A percentile compares a stretch with the other conserved stretches of the same genome.
Conservation (phyloP, 2,113 vertebrate species). For the Xenopus laevis region DNA sequence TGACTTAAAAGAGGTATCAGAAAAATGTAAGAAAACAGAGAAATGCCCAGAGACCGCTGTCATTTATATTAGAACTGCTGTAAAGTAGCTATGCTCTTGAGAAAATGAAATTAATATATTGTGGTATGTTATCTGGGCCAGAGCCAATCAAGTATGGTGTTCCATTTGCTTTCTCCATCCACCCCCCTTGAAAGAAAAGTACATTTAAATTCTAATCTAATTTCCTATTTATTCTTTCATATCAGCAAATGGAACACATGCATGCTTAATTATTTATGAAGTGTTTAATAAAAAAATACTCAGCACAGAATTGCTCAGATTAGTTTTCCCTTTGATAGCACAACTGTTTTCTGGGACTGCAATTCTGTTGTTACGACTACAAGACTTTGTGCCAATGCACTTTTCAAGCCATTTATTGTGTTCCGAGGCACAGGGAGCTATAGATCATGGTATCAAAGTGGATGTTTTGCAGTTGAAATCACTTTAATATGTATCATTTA, state of each 20-base stretch:
- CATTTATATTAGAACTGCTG: too few species aligned
- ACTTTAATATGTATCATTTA: slow-evolving; percentile 22
- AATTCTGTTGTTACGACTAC: neutral
- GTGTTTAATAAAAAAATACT: slow-evolving; percentile 7
- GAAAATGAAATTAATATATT: neutral
- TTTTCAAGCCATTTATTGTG: neutral
- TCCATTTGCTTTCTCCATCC: neutral
- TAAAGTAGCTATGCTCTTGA: neutral
- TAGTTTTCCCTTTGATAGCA: slow-evolving; percentile 3
- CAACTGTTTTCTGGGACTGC: neutral
- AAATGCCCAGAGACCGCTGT: too few species aligned
- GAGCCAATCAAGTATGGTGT: neutral
- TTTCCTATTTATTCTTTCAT: slow-evolving; percentile 5
- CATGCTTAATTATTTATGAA: slow-evolving; percentile 6
- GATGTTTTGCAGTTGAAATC: slow-evolving; percentile 13
- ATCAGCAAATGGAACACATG: slow-evolving; percentile 3
- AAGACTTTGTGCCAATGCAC: neutral
- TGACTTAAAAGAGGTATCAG: too few species aligned
- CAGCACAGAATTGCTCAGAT: neutral
- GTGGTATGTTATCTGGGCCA: neutral
- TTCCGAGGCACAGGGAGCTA: neutral
- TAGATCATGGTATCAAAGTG: slow-evolving; percentile 22
- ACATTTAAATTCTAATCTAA: neutral
- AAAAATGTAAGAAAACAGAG: too few species aligned
- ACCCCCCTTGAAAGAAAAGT: neutral